These are phyloP conservation scores for Holothuria glaberrima DNA, from an alignment of 35 echinoderm and acorn worm species.

Conservation along the genomic window DNA sequence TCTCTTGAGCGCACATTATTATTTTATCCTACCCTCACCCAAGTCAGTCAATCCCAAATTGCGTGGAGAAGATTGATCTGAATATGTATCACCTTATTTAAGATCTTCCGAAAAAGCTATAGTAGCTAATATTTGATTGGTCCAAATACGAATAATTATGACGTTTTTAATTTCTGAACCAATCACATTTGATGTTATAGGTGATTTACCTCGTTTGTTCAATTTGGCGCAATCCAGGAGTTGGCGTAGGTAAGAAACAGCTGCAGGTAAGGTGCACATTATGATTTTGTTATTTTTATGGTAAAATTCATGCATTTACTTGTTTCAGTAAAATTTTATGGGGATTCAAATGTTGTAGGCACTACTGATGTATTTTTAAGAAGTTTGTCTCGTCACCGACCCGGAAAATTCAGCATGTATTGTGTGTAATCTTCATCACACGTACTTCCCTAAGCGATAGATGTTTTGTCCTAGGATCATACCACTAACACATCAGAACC, in stretches of 20 bases:
- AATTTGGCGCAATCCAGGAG: slow-evolving; percentile 45
- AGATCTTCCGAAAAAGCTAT: too few relatives aligned
- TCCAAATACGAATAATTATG: not conserved
- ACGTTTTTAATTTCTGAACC: not conserved
- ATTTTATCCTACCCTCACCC: not conserved
- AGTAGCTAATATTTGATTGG: slow-evolving; percentile 6
- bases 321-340: too few relatives aligned
- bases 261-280: slow-evolving; percentile 11
- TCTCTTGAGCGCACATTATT: not conserved
- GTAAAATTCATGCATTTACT: not conserved
- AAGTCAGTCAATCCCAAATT: slow-evolving; percentile 22
- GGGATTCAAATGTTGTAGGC: too few relatives aligned
- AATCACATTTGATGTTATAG: too few relatives aligned
- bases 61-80: not conserved
- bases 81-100: slow-evolving; percentile 2
- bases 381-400: too few relatives aligned
- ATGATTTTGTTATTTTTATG: not conserved
- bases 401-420: too few relatives aligned
- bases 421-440: too few relatives aligned
- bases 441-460: not conserved
- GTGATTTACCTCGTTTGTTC: not conserved
- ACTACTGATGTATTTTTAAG: too few relatives aligned
- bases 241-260: slow-evolving; percentile 40
- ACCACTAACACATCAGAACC: not conserved
- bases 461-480: slow-evolving; percentile 40